These are phyloP conservation scores for Oryzias sinensis DNA, from an alignment of 2,797 vertebrate genomes.

Conservation along the genomic window DNA sequence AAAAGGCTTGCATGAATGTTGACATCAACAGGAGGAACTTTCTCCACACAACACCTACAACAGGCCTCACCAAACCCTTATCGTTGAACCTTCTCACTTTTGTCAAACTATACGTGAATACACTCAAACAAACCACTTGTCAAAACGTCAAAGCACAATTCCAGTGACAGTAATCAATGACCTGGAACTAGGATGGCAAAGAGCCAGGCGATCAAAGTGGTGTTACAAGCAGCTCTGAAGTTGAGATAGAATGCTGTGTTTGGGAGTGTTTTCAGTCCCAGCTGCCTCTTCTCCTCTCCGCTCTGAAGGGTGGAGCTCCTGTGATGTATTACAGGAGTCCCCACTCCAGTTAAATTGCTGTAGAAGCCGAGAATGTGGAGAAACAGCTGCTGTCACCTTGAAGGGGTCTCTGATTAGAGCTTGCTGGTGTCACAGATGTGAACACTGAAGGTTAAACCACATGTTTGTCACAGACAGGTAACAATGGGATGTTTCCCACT, in stretches of 20 bases:
- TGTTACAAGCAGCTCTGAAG: conserved; percentile 32
- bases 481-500: background rate
- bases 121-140: background rate
- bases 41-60: too few relatives aligned
- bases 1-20: too few relatives aligned
- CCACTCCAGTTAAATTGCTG: conserved; percentile 1
- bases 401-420: conserved; percentile 4
- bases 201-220: conserved; percentile 21
- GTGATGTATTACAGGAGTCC: background rate
- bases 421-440: background rate
- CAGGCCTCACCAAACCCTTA: background rate
- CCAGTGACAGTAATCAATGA: conserved; percentile 37
- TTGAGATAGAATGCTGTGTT: conserved; percentile 17
- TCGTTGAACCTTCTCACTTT: conserved; percentile 8
- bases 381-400: conserved; percentile 21
- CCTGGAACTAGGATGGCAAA: conserved; percentile 21
- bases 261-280: conserved; percentile 18
- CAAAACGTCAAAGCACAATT: conserved; percentile 35
- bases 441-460: conserved; percentile 27
- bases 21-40: too few relatives aligned
- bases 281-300: conserved; percentile 35
- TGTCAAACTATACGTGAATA: conserved; percentile 10
- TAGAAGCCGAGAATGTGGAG: conserved; percentile 6
- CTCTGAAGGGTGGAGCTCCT: conserved; percentile 14
- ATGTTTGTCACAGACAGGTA: conserved; percentile 1